Conservation (phyloP, 2,888 invertebrate genomes). For the Thalpophila matura region DNA sequence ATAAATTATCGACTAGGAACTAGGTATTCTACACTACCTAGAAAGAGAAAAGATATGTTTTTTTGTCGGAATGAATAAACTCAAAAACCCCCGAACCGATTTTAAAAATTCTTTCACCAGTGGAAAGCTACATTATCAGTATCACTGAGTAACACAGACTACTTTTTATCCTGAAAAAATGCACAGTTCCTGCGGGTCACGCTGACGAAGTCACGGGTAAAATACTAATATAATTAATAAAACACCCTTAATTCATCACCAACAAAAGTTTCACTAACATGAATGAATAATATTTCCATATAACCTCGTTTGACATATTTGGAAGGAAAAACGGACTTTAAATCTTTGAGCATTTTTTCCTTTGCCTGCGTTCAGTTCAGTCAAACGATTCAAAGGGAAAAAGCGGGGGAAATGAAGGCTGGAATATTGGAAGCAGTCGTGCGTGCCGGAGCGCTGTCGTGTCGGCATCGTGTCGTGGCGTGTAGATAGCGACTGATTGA, state of each 20-base stretch:
- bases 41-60: too few relatives aligned
- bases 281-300: slow-evolving; percentile 51
- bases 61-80: too few relatives aligned
- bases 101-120: too few relatives aligned
- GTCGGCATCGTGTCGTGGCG: slow-evolving; percentile 50
- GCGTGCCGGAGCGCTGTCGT: slow-evolving; percentile 40
- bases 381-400: slow-evolving; percentile 55
- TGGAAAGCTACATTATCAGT: too few relatives aligned
- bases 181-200: too few relatives aligned
- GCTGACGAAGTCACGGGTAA: too few relatives aligned
- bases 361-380: slow-evolving; percentile 33
- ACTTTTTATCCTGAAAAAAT: too few relatives aligned
- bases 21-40: too few relatives aligned
- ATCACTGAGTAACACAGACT: too few relatives aligned
- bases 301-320: slow-evolving; percentile 59
- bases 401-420: slow-evolving; percentile 35
- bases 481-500: slow-evolving; percentile 67
- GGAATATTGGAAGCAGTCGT: slow-evolving; percentile 44
- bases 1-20: too few relatives aligned
- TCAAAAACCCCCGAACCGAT: too few relatives aligned
- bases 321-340: slow-evolving; percentile 43
- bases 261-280: slow-evolving; percentile 42
- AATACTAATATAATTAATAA: too few relatives aligned
- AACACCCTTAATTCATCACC: slow-evolving; percentile 15
- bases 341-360: slow-evolving; percentile 46